These are phyloP conservation scores for Pycnomerus fuliginosus DNA, from an alignment of 2,888 invertebrate species.

Conservation along the genomic window DNA sequence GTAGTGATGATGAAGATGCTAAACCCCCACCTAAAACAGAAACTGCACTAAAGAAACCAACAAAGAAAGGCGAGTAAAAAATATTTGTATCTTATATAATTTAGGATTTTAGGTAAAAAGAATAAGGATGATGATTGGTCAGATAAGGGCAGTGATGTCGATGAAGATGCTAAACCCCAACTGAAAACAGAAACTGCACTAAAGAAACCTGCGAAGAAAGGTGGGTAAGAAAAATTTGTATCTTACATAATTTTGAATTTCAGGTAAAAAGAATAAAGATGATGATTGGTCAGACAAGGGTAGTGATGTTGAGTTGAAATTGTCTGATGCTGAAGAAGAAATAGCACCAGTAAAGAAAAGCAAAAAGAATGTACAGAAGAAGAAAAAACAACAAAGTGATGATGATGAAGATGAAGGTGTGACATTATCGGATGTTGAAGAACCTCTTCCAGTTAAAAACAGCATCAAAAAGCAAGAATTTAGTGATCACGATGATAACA, in stretches of 20 bases:
- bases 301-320: slow-evolving; percentile 41
- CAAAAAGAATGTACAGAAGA: slow-evolving; percentile 36
- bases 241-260: background rate
- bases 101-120: slow-evolving; percentile 15
- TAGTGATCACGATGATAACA: slow-evolving; percentile 15
- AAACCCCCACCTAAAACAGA: slow-evolving; percentile 26
- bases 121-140: slow-evolving; percentile 41
- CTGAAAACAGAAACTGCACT: slow-evolving; percentile 12
- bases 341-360: slow-evolving; percentile 45
- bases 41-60: slow-evolving; percentile 20
- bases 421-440: slow-evolving; percentile 15
- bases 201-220: slow-evolving; percentile 24
- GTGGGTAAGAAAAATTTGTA: slow-evolving; percentile 6
- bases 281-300: slow-evolving; percentile 45
- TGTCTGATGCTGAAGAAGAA: slow-evolving; percentile 39
- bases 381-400: slow-evolving; percentile 21
- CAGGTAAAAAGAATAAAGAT: slow-evolving; percentile 29
- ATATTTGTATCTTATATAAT: slow-evolving; percentile 1
- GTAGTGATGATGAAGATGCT: slow-evolving; percentile 38
- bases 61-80: slow-evolving; percentile 13
- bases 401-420: slow-evolving; percentile 16
- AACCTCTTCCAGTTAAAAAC: slow-evolving; percentile 5
- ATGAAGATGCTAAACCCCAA: background rate
- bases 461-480: slow-evolving; percentile 7
- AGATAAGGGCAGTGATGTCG: slow-evolving; percentile 30